Base-by-base conservation (phyloP, 2,797 vertebrate genomes). In the Dromococcyx pavoninus region DNA sequence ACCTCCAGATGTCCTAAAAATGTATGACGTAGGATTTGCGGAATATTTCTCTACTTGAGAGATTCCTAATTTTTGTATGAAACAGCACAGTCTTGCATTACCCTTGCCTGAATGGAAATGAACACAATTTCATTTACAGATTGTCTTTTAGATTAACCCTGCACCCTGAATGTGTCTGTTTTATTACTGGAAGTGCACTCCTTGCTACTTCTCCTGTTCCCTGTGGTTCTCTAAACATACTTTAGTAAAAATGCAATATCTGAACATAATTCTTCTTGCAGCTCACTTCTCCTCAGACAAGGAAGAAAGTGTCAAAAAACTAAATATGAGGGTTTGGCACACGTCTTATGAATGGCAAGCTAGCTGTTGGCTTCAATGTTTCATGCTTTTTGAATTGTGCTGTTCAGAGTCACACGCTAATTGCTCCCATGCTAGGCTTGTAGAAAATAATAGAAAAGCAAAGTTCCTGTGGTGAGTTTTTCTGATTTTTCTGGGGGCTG, bases 1-100 rank as follows among this genome's bases (percentile, higher is more conserved):
- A 56, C 78, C 72, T 92, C 95, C 94, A 95, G 93, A 92, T 93
- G 87, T 80, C 66, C 66, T 93, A 91, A 95, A 94, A 92, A 76
- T 76, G 53, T 73, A 72, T 7, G 17, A 70, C 0, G 1, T 37
- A 78, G 65, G 56, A 92, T 88, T 89, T 93, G 72, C n/a, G 87
- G 85, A 78, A 60, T 81, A 75, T 83, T 93, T 95, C 51, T 95
- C 57, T 75, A 30, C 61, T 92, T 89, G 41, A 91, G 75, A 83
- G 75, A 64, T 77, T 61, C 62, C 50, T 75, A 27, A 44, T 91
- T 88, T 89, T 85, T 5, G 0, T 93, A 75, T 86, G 78, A 81
- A 95, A 62, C 17, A 56, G 32, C 46, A 65, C 4, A 50, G 69
- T 75, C n/a, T 54, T 24, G 11, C 2, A 0, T 61, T 91, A 77